These are phyloP conservation scores for Heteromurus nitidus DNA, from an alignment of 2,888 invertebrate genomes.

Conservation along the genomic window DNA sequence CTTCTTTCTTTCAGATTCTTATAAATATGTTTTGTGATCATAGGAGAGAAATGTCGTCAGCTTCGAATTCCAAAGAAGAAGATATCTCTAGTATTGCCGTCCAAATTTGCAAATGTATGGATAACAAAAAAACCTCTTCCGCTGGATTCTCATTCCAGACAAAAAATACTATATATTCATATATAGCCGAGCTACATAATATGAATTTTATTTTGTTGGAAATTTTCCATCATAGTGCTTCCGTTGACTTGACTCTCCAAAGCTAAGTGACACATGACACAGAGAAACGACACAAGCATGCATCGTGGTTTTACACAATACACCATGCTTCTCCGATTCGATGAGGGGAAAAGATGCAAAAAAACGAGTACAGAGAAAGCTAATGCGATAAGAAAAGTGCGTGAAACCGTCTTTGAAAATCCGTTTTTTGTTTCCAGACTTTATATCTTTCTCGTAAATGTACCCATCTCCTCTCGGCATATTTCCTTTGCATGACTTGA, in stretches of 20 bases:
- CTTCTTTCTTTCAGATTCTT: no score
- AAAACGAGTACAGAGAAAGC: conserved; percentile 12
- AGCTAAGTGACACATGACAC: conserved; percentile 53
- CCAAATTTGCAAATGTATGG: conserved; percentile 3
- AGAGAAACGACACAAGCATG: conserved; percentile 19
- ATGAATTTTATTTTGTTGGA: conserved; percentile 41
- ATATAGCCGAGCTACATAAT: not conserved
- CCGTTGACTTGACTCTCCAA: conserved; percentile 46
- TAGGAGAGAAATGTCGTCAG: conserved; percentile 28
- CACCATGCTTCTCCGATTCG: conserved; percentile 1
- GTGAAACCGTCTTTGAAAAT: conserved; percentile 43
- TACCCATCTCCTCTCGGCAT: no score
- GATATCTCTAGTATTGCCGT: no score
- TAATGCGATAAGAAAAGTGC: conserved; percentile 55
- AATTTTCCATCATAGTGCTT: conserved; percentile 45
- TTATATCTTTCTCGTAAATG: no score
- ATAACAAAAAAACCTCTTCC: not conserved
- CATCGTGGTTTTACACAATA: conserved; percentile 27
- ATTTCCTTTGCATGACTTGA: no score
- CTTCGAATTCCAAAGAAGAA: not conserved
- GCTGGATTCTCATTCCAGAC: not conserved
- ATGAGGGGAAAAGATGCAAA: conserved; percentile 1
- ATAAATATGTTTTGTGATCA: no score
- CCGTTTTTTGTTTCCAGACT: conserved; percentile 7
- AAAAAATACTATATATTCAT: not conserved